phyloP scores from a whole-genome alignment of 2,888 invertebrate species.

The Mechanitis messenoides region DNA sequence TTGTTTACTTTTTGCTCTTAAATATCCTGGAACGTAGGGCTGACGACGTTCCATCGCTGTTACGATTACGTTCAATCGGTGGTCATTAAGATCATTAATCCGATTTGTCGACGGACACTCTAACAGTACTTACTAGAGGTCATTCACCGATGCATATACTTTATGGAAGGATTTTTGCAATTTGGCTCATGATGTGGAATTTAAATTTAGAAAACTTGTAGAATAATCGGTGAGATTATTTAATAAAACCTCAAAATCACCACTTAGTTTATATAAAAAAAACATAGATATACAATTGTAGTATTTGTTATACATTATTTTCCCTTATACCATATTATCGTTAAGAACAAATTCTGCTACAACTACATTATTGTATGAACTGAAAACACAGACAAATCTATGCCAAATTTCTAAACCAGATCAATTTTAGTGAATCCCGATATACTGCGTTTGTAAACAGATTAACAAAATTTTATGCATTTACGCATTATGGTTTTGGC shows the following conservation, averaged over 20 bases:
- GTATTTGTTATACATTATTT: no score
- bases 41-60: background rate
- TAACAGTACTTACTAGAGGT: constrained; percentile 7
- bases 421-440: background rate
- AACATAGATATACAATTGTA: no score
- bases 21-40: background rate
- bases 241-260: background rate
- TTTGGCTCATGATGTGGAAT: background rate
- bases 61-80: constrained; percentile 7
- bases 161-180: background rate
- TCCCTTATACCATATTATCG: no score
- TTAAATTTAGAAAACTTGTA: background rate
- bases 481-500: background rate
- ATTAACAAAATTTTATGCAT: constrained; percentile 1
- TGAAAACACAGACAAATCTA: background rate
- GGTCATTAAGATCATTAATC: constrained; percentile 13
- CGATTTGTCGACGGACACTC: constrained; percentile 12
- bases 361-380: background rate
- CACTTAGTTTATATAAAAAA: no score
- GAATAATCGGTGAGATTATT: background rate
- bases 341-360: no score
- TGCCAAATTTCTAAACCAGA: constrained; percentile 2
- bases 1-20: no score
- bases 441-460: background rate
- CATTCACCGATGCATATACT: constrained; percentile 7